These are phyloP conservation scores for Oenanthe melanoleuca DNA, from an alignment of 2,113 vertebrate genomes.

Conservation along the genomic window DNA sequence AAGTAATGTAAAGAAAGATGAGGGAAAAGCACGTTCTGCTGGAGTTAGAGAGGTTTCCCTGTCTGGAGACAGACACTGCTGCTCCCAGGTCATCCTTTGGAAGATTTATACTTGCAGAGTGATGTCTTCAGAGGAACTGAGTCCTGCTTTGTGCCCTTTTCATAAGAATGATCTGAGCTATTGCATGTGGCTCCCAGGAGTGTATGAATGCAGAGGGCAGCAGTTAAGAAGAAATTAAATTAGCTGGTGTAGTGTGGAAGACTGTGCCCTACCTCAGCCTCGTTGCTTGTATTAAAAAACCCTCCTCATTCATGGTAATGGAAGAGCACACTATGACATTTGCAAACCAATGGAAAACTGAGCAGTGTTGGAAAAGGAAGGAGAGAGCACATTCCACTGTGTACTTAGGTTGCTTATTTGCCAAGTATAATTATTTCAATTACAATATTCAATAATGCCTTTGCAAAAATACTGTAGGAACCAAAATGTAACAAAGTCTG, in stretches of 20 bases:
- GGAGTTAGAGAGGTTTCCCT: not conserved
- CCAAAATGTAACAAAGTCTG: not conserved
- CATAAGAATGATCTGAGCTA: not conserved
- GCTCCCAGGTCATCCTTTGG: fast-evolving
- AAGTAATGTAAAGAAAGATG: not conserved
- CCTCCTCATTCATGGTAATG: not conserved
- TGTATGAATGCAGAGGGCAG: not conserved
- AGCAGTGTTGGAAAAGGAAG: not conserved
- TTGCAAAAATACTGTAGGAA: not conserved
- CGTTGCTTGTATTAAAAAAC: not conserved
- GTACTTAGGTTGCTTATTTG: not conserved
- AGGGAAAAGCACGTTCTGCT: fast-evolving
- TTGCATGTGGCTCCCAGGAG: fast-evolving
- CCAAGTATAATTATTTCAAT: not conserved
- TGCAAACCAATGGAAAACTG: not conserved
- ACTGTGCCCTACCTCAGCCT: not conserved
- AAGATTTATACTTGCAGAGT: not conserved
- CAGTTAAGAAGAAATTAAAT: not conserved
- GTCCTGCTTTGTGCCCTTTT: not conserved
- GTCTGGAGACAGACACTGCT: not conserved
- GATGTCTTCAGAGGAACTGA: not conserved
- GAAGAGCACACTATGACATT: not conserved
- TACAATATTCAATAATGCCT: not conserved
- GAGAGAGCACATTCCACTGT: not conserved
- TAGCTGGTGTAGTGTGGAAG: not conserved